phyloP scores from a whole-genome alignment of 2,888 invertebrate genomes.

The Rutpela maculata region DNA sequence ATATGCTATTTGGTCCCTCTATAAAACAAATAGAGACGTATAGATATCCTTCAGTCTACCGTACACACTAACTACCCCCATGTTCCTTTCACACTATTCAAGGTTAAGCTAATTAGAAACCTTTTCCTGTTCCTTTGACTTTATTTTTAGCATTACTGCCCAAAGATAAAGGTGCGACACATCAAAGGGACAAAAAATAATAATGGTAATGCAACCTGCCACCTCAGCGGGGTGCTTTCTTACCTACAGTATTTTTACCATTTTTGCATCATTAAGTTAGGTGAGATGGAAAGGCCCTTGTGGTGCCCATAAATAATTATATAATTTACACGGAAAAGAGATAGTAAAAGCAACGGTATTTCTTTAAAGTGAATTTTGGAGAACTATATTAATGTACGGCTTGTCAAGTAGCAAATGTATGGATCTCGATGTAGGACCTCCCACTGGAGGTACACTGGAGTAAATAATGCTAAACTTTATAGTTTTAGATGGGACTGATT shows the following conservation, averaged over 20 bases:
- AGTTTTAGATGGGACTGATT: no score
- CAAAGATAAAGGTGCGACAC: slow-evolving; percentile 32
- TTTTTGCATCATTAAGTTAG: slow-evolving; percentile 38
- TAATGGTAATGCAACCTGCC: slow-evolving; percentile 53
- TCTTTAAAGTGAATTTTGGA: background rate
- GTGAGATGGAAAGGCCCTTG: slow-evolving; percentile 3
- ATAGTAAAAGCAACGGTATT: background rate
- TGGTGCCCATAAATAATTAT: slow-evolving; percentile 29
- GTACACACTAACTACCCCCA: background rate
- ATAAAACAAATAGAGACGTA: slow-evolving; percentile 5
- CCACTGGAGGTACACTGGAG: no score
- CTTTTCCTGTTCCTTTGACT: slow-evolving; percentile 14
- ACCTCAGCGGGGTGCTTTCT: slow-evolving; percentile 54
- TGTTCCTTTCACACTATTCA: slow-evolving; percentile 44
- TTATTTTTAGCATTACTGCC: background rate
- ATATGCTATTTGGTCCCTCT: no score
- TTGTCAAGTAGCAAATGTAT: no score
- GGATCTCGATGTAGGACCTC: no score
- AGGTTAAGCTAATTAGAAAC: slow-evolving; percentile 42
- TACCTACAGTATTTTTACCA: slow-evolving; percentile 46
- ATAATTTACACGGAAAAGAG: slow-evolving; percentile 10
- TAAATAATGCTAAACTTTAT: no score
- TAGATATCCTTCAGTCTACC: background rate
- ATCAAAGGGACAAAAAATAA: slow-evolving; percentile 54
- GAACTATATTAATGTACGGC: no score